Evolutionary conservation across 2,888 invertebrate species (phyloP).

Genomic region (Drosophila prolongata): DNA sequence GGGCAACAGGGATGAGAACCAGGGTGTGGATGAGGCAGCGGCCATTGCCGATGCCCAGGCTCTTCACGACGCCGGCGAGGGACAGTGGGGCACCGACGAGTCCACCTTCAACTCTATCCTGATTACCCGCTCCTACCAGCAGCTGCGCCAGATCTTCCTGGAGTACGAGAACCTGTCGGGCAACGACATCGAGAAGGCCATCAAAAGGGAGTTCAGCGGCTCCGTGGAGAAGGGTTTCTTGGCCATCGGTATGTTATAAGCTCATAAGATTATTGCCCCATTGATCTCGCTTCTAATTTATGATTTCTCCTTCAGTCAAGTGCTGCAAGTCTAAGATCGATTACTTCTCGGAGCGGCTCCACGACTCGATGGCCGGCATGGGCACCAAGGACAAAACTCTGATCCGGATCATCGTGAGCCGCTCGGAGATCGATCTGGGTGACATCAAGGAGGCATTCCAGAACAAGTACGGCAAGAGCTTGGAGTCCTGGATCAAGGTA

Average conservation of each 20-base stretch:
- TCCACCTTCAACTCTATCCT: constrained; percentile 94
- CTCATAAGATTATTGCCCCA: too few species aligned
- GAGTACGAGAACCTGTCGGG: constrained; percentile 93
- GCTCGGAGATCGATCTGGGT: constrained; percentile 95
- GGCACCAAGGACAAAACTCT: constrained; percentile 95
- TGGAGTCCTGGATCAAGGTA: constrained; percentile 95
- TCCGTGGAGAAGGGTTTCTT: constrained; percentile 93
- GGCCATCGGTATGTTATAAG: constrained; percentile 90
- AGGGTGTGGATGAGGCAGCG: constrained; percentile 90
- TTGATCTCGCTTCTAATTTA: background rate
- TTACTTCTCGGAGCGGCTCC: constrained; percentile 95
- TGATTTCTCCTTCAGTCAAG: constrained; percentile 87
- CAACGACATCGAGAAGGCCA: constrained; percentile 92
- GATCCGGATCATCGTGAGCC: constrained; percentile 95
- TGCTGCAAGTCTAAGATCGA: constrained; percentile 95
- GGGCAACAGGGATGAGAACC: constrained; percentile 96
- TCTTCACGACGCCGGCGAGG: constrained; percentile 91
- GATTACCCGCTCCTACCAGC: constrained; percentile 94
- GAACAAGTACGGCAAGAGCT: constrained; percentile 91
- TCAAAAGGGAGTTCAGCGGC: constrained; percentile 95
- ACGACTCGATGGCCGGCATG: constrained; percentile 95
- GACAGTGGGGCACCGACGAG: constrained; percentile 96
- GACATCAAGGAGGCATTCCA: constrained; percentile 96
- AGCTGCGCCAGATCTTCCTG: constrained; percentile 92
- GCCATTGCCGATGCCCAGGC: constrained; percentile 94